Evolutionary conservation across 2,113 vertebrate species (phyloP).

Genomic region (Macquaria australasica): DNA sequence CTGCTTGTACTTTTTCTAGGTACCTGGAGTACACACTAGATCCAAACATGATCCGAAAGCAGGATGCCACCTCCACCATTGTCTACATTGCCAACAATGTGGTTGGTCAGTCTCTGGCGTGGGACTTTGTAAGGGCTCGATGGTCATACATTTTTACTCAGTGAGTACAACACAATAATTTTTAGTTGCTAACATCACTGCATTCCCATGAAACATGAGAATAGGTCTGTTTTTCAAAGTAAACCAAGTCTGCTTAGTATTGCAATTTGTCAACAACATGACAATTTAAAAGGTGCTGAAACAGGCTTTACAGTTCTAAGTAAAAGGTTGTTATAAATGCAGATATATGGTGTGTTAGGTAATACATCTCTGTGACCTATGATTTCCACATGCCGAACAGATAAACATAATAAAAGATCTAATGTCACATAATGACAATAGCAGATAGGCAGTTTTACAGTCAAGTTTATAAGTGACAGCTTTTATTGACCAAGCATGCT

Average conservation of each 20-base stretch:
- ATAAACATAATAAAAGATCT: background rate
- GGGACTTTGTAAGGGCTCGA: constrained; percentile 90
- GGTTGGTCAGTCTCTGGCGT: constrained; percentile 89
- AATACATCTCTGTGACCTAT: background rate
- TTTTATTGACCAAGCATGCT: constrained; percentile 21
- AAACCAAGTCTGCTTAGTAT: background rate
- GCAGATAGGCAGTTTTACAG: constrained; percentile 27
- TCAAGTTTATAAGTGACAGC: background rate
- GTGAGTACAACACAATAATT: constrained; percentile 82
- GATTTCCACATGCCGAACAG: background rate
- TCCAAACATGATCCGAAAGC: constrained; percentile 87
- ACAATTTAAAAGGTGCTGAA: background rate
- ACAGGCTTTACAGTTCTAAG: background rate
- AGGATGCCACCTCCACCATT: constrained; percentile 93
- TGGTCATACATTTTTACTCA: constrained; percentile 88
- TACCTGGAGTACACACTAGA: constrained; percentile 89
- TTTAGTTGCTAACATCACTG: background rate
- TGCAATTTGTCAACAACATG: background rate
- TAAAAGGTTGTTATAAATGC: background rate
- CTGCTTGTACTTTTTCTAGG: constrained; percentile 74
- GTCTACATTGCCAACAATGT: constrained; percentile 89
- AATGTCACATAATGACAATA: background rate
- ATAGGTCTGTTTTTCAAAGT: background rate
- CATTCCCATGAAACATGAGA: background rate
- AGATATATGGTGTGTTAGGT: background rate